Conservation (phyloP, 2,113 vertebrate genomes). For the Corvus moneduloides region DNA sequence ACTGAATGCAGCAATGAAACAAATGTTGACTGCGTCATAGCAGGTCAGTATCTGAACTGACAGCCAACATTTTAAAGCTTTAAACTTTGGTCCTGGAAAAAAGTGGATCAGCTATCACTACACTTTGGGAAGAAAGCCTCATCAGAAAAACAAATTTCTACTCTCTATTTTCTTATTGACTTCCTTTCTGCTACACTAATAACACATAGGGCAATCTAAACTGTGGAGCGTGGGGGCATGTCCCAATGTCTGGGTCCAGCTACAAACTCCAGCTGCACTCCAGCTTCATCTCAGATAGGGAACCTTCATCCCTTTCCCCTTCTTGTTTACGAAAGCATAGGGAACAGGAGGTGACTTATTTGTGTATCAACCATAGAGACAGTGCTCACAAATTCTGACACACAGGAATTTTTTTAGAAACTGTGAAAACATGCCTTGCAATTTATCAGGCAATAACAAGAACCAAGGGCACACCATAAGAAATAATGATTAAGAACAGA, state of each 20-base stretch:
- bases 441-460: neutral
- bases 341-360: neutral
- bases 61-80: neutral
- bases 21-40: neutral
- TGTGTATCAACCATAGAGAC: neutral
- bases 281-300: neutral
- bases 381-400: neutral
- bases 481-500: neutral
- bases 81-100: neutral
- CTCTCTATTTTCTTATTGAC: neutral
- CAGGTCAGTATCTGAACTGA: neutral
- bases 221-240: fast-evolving
- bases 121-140: neutral
- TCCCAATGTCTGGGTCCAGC: neutral
- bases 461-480: neutral
- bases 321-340: neutral
- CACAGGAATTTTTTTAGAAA: neutral
- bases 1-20: neutral
- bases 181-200: neutral
- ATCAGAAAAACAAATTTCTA: neutral
- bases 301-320: neutral
- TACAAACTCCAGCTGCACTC: neutral
- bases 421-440: neutral
- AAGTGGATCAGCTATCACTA: neutral
- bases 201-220: neutral